Conservation (phyloP, 1,140 invertebrate genomes). For the Argopecten irradians region DNA sequence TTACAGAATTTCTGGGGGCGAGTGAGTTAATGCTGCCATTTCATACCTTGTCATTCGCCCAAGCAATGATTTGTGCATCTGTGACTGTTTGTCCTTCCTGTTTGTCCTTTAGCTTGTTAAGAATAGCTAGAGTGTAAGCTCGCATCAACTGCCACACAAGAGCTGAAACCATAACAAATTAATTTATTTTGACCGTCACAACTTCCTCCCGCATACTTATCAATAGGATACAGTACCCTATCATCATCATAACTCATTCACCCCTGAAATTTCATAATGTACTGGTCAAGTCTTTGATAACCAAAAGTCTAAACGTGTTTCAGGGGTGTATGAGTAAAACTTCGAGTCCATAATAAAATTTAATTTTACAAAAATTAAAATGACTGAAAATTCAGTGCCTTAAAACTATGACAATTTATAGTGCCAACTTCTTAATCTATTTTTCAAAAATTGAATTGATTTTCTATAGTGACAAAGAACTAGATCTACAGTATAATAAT, state of each 20-base stretch:
- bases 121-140: constrained; percentile 95
- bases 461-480: no score
- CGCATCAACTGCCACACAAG: constrained; percentile 99
- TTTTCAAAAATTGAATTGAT: no score
- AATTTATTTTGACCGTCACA: not conserved
- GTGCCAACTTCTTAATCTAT: no score
- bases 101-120: constrained; percentile 84
- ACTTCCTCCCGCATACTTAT: not conserved
- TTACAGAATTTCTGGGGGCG: not conserved
- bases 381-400: no score
- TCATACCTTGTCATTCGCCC: constrained; percentile 95
- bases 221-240: constrained; percentile 8
- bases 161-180: constrained; percentile 84
- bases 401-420: no score
- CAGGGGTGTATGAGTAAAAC: no score
- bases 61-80: constrained; percentile 96
- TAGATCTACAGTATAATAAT: no score
- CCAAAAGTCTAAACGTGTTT: not conserved
- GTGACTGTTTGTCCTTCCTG: constrained; percentile 83
- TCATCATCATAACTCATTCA: no score
- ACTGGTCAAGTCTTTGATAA: no score
- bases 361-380: no score
- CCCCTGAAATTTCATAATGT: no score
- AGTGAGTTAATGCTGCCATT: not conserved
- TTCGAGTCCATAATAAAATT: no score